Evolutionary conservation across 37 sponge, comb jelly and placozoan species (phyloP).

Genomic region (Spongilla lacustris): DNA sequence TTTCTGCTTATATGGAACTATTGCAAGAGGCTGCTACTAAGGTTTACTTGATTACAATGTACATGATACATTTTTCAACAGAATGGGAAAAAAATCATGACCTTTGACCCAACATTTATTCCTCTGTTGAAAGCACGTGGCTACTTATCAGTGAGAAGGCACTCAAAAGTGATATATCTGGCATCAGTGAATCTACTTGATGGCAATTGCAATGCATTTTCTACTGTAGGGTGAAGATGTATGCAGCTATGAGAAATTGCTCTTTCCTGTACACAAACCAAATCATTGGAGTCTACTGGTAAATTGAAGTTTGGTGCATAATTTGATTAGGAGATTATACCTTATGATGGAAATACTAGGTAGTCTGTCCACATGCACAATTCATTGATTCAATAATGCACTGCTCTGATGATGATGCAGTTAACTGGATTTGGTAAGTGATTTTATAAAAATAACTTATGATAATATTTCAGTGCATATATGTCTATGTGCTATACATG

Average conservation of each 20-base stretch:
- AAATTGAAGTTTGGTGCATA: not conserved
- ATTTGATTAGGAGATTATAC: not conserved
- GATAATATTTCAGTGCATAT: not conserved
- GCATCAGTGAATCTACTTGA: not conserved
- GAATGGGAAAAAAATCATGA: not conserved
- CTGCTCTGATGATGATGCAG: not conserved
- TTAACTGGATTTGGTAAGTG: not conserved
- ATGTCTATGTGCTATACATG: not conserved
- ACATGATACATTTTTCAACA: not conserved
- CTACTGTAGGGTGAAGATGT: not conserved
- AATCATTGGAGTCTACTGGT: constrained; percentile 1
- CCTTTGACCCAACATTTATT: not conserved
- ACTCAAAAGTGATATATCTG: not conserved
- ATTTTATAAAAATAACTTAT: not conserved
- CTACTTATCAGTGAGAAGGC: not conserved
- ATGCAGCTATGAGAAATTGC: not conserved
- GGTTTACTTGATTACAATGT: not conserved
- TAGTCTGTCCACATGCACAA: not conserved
- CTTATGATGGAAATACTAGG: not conserved
- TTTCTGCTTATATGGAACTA: not conserved
- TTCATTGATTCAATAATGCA: not conserved
- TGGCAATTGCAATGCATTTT: not conserved
- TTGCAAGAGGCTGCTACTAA: not conserved
- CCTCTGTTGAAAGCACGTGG: not conserved
- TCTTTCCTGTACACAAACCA: not conserved